phyloP scores from a whole-genome alignment of 1,140 invertebrate species.

The Hesperophylax magnus region DNA sequence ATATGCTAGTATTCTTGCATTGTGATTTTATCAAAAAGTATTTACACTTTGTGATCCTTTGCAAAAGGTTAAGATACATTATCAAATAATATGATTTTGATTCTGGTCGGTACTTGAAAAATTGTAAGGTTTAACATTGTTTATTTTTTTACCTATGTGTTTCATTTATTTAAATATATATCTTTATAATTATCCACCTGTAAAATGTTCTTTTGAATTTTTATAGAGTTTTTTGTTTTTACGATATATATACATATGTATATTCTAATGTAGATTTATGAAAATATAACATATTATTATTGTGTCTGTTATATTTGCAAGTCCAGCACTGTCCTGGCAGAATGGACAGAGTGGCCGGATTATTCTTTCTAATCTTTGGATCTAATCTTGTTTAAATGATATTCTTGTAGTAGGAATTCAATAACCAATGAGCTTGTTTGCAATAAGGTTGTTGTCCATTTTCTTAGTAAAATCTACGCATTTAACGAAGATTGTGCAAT shows the following conservation, averaged over 20 bases:
- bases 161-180: background rate
- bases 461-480: conserved; percentile 40
- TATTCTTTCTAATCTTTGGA: background rate
- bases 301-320: background rate
- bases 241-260: background rate
- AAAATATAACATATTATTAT: background rate
- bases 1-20: conserved; percentile 25
- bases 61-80: background rate
- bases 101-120: background rate
- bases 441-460: conserved; percentile 54
- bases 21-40: conserved; percentile 16
- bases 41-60: background rate
- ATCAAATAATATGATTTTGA: background rate
- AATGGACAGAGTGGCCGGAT: background rate
- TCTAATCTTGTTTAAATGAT: background rate
- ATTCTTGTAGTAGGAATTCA: conserved; percentile 28
- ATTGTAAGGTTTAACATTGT: background rate
- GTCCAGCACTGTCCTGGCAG: background rate
- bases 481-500: conserved; percentile 55
- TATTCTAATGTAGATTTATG: conserved; percentile 1
- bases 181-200: background rate
- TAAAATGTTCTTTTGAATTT: conserved; percentile 9
- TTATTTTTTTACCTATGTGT: background rate
- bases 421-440: conserved; percentile 52
- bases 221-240: background rate